Evolutionary conservation across 2,113 vertebrate species (phyloP), one percentile per base, ranked within the genome.

Genomic region (Neolamprologus falcicula): DNA sequence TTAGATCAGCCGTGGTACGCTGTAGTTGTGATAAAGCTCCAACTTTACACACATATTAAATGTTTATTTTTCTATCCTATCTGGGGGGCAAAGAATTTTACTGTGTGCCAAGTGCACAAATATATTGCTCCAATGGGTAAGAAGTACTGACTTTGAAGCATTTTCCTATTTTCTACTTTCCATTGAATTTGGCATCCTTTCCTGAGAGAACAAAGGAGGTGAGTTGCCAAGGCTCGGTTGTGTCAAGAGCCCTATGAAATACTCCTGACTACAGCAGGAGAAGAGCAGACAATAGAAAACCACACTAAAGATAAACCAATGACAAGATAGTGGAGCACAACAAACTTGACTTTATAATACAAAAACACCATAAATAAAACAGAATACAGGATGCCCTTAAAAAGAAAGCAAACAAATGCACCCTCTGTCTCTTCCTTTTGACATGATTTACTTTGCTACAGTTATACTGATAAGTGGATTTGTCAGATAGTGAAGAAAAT

Each of bases 161-260:
- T 94, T 92, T 90, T 92, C 82, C 88, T 93, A 94, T 94, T 95
- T 90, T 92, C 90, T 85, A 89, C 86, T 90, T 94, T 94, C 86
- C 82, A 94, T 90, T 91, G 92, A 94, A 90, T 93, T 91, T 91
- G 90, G 94, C 92, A 92, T 92, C 91, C 85, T 92, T 92, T 94
- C 90, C 92, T 86, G 54, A 63, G 86, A 94, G 94, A 95, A 96
- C 93, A 95, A 96, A 96, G 87, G 66, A 63, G 84, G 76, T 82
- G 84, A 88, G 92, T 88, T 95, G 89, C 90, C 33, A 85, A 94
- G 68, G 83, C 88, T 93, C 86, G 78, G 89, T 88, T 90, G 90
- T 94, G 93, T 96, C 94, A 93, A 94, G 93, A 94, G 88, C 86
- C 89, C 88, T 53, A 93, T 96, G 92, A 95, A 94, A 96, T 89